phyloP scores from a whole-genome alignment of 2,888 invertebrate genomes.

The Panzeria rudis region DNA sequence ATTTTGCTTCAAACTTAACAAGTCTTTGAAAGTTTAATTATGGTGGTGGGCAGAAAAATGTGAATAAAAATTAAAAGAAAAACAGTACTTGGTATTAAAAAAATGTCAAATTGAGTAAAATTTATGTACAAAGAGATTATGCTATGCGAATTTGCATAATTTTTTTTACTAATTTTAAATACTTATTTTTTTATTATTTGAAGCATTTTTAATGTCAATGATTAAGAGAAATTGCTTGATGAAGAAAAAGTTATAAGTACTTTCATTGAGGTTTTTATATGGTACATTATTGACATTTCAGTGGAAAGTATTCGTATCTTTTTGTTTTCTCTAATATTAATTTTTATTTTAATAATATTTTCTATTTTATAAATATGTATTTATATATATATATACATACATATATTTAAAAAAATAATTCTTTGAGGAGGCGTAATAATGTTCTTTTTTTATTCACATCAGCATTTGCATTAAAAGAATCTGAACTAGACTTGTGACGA shows the following conservation, averaged over 20 bases:
- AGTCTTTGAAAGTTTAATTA: conserved; percentile 20
- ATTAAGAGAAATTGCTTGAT: not conserved
- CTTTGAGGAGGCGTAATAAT: too few relatives aligned
- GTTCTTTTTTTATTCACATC: too few relatives aligned
- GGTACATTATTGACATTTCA: too few relatives aligned
- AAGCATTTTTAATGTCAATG: not conserved
- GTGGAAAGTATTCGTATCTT: too few relatives aligned
- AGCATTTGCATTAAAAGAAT: too few relatives aligned
- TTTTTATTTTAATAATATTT: too few relatives aligned
- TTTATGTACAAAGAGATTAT: conserved; percentile 43
- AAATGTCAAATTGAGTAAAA: conserved; percentile 20
- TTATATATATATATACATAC: too few relatives aligned
- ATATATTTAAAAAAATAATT: too few relatives aligned
- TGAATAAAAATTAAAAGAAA: conserved; percentile 20
- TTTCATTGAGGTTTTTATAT: too few relatives aligned
- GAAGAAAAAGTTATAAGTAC: not conserved
- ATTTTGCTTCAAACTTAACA: conserved; percentile 9
- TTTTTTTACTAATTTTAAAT: conserved; percentile 2
- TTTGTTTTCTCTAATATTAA: too few relatives aligned
- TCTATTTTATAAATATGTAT: too few relatives aligned
- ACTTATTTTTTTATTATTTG: not conserved
- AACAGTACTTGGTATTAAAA: conserved; percentile 9
- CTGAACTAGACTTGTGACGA: too few relatives aligned
- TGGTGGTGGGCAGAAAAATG: conserved; percentile 5
- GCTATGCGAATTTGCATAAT: conserved; percentile 40